Evolutionary conservation across 2,888 invertebrate species (phyloP).

Genomic region (Athalia cordata): DNA sequence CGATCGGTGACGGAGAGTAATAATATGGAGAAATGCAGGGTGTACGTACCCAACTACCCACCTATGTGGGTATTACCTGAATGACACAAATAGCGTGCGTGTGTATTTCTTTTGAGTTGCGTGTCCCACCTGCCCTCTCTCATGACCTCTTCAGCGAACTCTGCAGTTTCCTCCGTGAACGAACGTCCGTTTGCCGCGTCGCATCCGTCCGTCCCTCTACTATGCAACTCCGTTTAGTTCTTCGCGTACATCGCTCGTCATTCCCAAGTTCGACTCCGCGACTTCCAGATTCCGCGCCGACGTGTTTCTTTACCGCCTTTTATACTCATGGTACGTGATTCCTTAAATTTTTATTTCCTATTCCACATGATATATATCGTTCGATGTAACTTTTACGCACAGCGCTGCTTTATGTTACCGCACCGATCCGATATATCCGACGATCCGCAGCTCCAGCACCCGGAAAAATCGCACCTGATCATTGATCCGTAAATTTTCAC

Average conservation of each 20-base stretch:
- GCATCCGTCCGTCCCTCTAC: neutral
- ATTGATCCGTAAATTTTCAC: no score
- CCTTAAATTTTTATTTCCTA: no score
- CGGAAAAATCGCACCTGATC: no score
- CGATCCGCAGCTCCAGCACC: no score
- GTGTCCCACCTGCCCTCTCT: constrained; percentile 44
- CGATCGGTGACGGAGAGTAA: neutral
- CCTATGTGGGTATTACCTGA: neutral
- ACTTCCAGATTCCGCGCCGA: neutral
- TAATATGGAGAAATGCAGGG: neutral
- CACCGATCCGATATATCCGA: no score
- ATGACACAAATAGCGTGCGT: constrained; percentile 42
- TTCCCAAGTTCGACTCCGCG: neutral
- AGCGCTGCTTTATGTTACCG: no score
- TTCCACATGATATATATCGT: no score
- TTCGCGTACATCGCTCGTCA: neutral
- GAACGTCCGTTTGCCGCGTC: neutral
- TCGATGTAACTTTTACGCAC: no score
- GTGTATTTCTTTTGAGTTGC: constrained; percentile 38
- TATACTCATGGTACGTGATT: no score
- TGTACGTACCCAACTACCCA: neutral
- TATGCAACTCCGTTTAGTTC: neutral
- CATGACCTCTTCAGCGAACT: constrained; percentile 45
- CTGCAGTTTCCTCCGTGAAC: constrained; percentile 18
- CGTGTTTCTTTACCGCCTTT: no score